Percentiles rank a stretch among this genome's conserved stretches.
Evolutionary conservation across 1,140 invertebrate genomes (phyloP).

Genomic region (Drosophila gunungcola): DNA sequence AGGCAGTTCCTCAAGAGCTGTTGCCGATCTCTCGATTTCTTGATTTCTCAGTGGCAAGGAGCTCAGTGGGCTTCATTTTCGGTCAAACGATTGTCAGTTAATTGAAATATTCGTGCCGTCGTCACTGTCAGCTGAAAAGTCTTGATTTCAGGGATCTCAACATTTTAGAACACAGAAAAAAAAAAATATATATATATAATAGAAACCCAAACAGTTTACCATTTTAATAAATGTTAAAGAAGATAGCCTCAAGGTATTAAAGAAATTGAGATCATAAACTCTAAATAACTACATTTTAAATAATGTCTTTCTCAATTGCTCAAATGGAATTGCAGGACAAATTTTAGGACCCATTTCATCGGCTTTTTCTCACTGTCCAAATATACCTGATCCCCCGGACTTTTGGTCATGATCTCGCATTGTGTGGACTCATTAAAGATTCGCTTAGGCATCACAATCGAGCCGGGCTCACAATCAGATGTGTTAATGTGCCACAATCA

Average conservation of each 20-base stretch:
- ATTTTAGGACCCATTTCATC: no score
- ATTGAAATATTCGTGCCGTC: slow-evolving; percentile 80
- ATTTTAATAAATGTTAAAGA: no score
- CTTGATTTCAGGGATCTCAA: slow-evolving; percentile 1
- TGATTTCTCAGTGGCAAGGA: slow-evolving; percentile 4
- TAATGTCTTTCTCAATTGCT: no score
- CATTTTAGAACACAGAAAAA: slow-evolving; percentile 28
- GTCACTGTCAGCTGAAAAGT: slow-evolving; percentile 47
- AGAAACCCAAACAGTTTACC: no score
- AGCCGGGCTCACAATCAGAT: slow-evolving; percentile 42
- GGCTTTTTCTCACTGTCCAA: slow-evolving; percentile 1
- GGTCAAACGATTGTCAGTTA: slow-evolving; percentile 69
- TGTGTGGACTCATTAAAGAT: slow-evolving; percentile 62
- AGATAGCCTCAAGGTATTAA: no score
- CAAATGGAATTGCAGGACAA: background rate
- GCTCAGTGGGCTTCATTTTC: slow-evolving; percentile 66
- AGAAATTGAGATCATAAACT: no score
- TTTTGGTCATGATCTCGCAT: slow-evolving; percentile 7
- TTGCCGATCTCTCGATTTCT: slow-evolving; percentile 17
- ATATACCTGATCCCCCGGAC: background rate
- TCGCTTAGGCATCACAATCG: slow-evolving; percentile 49
- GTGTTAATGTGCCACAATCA: slow-evolving; percentile 78
- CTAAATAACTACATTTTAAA: no score
- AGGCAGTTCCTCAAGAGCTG: slow-evolving; percentile 30
- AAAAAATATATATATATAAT: background rate